Evolutionary conservation across 2,888 invertebrate genomes (phyloP), one percentile per base, ranked within the genome.

Genomic region (Pomacea canaliculata): DNA sequence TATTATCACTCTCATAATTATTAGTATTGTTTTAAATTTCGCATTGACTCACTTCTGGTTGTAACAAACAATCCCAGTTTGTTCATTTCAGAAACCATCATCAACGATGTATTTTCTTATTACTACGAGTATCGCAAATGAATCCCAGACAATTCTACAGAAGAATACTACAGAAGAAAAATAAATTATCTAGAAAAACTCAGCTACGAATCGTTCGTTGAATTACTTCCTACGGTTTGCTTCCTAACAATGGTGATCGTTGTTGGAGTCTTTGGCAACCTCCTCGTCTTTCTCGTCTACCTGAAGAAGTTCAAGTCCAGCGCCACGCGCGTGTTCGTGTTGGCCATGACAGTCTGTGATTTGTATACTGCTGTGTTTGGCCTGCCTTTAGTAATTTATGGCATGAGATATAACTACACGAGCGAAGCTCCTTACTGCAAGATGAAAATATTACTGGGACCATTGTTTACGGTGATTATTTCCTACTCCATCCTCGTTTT

Each of bases 381-480:
- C 0, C 82, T 86, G 79, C 87, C 87, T 0, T 75, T 82, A 1
- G 82, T 85, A 59, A 83, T 87, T n/a, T 82, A 83, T 9, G 85
- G 85, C 71, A 82, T 85, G 70, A 70, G 83, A 2, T 84, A 81
- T 70, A 83, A 84, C 27, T 82, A 82, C 67, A 85, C 83, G 82
- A 86, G 84, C 70, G 79, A 81, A 19, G 82, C 76, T 19, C 81
- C 78, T 59, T 81, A 70, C 18, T 82, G 83, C 10, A 86, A 85
- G 71, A 83, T 83, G 49, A 66, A 80, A 10, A 77, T 83, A 8
- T 80, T 85, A 12, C 82, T 82, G 68, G 76, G 82, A n/a, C 83
- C 84, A 60, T 81, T 83, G 10, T 82, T 85, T 66, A 76, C 82
- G 16, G 83, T 83, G 10, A 79, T 85, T 23, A 82, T 80, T 56